Evolutionary conservation across 1,140 invertebrate genomes (phyloP), one percentile per base, ranked within the genome.

Genomic region (Pseudomyrmex flavicornis): DNA sequence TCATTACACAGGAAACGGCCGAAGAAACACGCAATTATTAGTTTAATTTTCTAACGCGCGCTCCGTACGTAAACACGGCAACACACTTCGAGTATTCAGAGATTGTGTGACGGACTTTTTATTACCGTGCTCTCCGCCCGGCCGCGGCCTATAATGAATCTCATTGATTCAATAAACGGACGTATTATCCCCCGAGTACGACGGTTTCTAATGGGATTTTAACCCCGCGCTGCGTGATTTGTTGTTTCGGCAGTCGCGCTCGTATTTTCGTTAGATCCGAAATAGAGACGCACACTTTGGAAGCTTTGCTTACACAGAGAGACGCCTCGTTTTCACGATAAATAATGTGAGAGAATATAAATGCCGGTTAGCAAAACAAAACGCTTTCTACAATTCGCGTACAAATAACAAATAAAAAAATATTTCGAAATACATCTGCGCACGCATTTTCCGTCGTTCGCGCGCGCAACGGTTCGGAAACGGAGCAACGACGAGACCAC

Each of bases 91-190:
- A 35, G 48, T 20, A 26, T 54, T 54, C 48, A 8, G 26, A 22
- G 44, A 68, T 68, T 50, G 52, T 20, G 52, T 15, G 65, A 79
- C 20, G 76, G 5, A 61, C 54, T 61, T 72, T 72, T 46, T 70
- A 48, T 61, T 10, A 17, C 44, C 35, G n/a, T 35, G 50, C 35
- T 22, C 22, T 22, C 22, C 52, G 15, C 12, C 52, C 17, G 13
- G 17, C 69, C 75, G 62, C 26, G 4, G 35, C 5, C 63, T 17
- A 35, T 46, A 69, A 77, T 70, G 52, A 70, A 70, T 79, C 76
- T 58, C 76, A 69, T 70, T 79, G 76, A 79, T 79, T 79, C 76
- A 70, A 79, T 59, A 79, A 79, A 70, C 76, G 76, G 52, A 22
- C 12, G n/a, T 59, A 61, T 79, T 69, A 79, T 26, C 63, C 15